These are phyloP conservation scores for Gavialis gangeticus DNA, from an alignment of 2,113 vertebrate genomes.

Conservation along the genomic window DNA sequence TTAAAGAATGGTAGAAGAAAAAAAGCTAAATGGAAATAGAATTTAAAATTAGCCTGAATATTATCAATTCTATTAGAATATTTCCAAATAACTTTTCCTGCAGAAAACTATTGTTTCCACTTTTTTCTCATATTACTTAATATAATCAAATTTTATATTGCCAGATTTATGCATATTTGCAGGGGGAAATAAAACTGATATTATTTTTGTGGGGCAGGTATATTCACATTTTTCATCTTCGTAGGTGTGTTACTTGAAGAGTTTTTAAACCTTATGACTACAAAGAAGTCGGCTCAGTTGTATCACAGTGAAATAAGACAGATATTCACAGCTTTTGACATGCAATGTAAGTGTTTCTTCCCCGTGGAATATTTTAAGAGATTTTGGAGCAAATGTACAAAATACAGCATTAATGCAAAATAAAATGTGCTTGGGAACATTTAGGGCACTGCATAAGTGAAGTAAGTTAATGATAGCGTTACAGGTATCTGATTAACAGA, in stretches of 20 bases:
- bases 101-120: neutral
- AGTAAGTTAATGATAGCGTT: neutral
- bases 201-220: neutral
- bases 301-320: conserved; percentile 70
- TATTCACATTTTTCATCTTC: conserved; percentile 26
- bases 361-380: neutral
- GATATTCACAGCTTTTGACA: conserved; percentile 81
- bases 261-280: conserved; percentile 72
- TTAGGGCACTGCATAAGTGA: neutral
- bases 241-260: conserved; percentile 67
- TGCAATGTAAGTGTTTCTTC: conserved; percentile 61
- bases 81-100: neutral
- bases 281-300: conserved; percentile 72
- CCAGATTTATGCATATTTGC: accelerated
- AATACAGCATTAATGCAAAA: neutral
- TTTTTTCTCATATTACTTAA: neutral
- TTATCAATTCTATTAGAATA: neutral
- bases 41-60: neutral
- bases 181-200: neutral
- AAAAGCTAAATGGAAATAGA: neutral
- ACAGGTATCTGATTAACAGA: neutral
- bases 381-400: conserved; percentile 4
- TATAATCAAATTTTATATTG: neutral
- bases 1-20: conserved; percentile 10
- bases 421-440: neutral